Evolutionary conservation across 2,888 invertebrate genomes (phyloP).

Genomic region (Meiosimyza decipiens): DNA sequence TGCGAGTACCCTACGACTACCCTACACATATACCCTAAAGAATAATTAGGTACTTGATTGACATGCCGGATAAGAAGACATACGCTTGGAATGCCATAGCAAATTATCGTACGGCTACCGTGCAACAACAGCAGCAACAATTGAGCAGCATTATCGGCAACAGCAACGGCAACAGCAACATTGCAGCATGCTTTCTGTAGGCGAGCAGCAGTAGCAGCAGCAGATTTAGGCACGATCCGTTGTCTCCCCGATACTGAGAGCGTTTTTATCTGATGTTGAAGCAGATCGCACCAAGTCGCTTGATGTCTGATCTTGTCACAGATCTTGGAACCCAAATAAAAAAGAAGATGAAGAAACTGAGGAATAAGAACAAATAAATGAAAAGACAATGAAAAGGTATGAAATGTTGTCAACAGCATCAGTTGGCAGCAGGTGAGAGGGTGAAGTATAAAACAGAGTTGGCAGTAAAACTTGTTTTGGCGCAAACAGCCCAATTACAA

Average conservation of each 20-base stretch:
- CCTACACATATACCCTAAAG: slow-evolving; percentile 52
- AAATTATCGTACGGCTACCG: slow-evolving; percentile 66
- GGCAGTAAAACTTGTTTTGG: not conserved
- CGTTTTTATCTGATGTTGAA: slow-evolving; percentile 26
- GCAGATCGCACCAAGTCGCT: slow-evolving; percentile 28
- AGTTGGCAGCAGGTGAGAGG: not conserved
- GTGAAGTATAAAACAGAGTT: not conserved
- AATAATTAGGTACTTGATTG: slow-evolving; percentile 67
- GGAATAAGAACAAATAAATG: not conserved
- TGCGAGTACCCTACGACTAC: not conserved
- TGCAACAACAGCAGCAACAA: slow-evolving; percentile 39
- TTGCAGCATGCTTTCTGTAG: not conserved
- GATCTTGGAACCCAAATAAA: too few species aligned
- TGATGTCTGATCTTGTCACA: slow-evolving; percentile 23
- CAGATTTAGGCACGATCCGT: slow-evolving; percentile 31
- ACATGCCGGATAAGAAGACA: slow-evolving; percentile 67
- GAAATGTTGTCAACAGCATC: slow-evolving; percentile 6
- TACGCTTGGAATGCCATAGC: slow-evolving; percentile 67
- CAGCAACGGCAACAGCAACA: not conserved
- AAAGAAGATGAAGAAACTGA: not conserved
- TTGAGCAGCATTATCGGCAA: slow-evolving; percentile 30
- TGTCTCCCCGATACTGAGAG: not conserved
- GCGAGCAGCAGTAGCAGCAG: not conserved
- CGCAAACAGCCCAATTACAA: slow-evolving; percentile 30
- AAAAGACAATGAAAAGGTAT: slow-evolving; percentile 6